These are phyloP conservation scores for Escarpia spicata DNA, from an alignment of 2,888 invertebrate species.

Conservation along the genomic window DNA sequence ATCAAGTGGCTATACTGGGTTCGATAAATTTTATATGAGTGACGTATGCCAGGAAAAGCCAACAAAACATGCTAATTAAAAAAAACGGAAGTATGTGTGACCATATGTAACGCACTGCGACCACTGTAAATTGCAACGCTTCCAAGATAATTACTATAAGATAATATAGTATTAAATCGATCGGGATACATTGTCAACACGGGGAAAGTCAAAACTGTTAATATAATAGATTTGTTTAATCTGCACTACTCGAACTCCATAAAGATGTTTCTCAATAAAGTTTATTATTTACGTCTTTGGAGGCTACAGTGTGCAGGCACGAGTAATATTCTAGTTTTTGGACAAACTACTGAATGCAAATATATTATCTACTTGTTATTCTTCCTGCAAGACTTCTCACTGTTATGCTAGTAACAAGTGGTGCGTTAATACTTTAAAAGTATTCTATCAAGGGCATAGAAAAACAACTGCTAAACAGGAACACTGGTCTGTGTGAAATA, in stretches of 20 bases:
- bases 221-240: neutral
- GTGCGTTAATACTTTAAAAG: neutral
- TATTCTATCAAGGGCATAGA: neutral
- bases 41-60: neutral
- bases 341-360: no score
- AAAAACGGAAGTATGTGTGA: neutral
- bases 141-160: neutral
- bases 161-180: neutral
- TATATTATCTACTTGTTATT: no score
- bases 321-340: neutral
- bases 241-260: neutral
- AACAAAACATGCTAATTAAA: conserved; percentile 4
- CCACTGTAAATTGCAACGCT: neutral
- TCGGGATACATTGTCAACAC: neutral
- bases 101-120: neutral
- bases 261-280: neutral
- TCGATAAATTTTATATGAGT: neutral
- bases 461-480: neutral
- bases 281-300: neutral
- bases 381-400: neutral
- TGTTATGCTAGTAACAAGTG: neutral
- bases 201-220: neutral
- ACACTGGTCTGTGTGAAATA: neutral
- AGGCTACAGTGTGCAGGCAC: neutral
- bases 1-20: neutral